Conservation (phyloP, 1,140 invertebrate genomes). For the Aphelenchoides besseyi region DNA sequence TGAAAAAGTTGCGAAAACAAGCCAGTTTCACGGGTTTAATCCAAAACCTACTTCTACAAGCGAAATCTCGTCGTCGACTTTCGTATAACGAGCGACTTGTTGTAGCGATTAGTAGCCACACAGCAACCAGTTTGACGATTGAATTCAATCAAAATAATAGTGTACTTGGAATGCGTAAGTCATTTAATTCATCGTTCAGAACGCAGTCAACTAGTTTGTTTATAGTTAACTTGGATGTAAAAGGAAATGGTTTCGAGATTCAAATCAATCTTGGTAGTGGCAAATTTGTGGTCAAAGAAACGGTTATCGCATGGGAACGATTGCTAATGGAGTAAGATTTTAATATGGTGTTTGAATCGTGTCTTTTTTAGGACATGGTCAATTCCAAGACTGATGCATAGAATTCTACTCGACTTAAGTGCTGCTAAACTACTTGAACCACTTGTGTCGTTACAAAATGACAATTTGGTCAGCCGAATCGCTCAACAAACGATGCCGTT, state of each 20-base stretch:
- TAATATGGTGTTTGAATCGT: too few relatives aligned
- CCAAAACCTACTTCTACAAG: neutral
- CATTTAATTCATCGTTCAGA: neutral
- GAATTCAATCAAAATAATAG: conserved; percentile 6
- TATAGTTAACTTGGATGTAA: neutral
- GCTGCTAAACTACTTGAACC: neutral
- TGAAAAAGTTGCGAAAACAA: neutral
- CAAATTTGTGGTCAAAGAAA: neutral
- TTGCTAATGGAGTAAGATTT: neutral
- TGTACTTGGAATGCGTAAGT: conserved; percentile 10
- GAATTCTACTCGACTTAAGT: neutral
- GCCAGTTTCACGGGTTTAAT: conserved; percentile 10
- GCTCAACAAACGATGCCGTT: neutral
- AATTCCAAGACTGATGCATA: neutral
- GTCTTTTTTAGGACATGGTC: conserved; percentile 6
- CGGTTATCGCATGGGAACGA: neutral
- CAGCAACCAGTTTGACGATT: neutral
- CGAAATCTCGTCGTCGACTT: neutral
- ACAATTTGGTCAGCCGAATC: neutral
- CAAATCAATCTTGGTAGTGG: neutral
- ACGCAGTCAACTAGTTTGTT: neutral
- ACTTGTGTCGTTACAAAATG: neutral
- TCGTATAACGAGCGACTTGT: neutral
- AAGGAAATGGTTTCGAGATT: neutral
- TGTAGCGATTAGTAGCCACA: neutral